Evolutionary conservation across 2,113 vertebrate species (phyloP), one percentile per base, ranked within the genome.

Genomic region (Lasiurus borealis): DNA sequence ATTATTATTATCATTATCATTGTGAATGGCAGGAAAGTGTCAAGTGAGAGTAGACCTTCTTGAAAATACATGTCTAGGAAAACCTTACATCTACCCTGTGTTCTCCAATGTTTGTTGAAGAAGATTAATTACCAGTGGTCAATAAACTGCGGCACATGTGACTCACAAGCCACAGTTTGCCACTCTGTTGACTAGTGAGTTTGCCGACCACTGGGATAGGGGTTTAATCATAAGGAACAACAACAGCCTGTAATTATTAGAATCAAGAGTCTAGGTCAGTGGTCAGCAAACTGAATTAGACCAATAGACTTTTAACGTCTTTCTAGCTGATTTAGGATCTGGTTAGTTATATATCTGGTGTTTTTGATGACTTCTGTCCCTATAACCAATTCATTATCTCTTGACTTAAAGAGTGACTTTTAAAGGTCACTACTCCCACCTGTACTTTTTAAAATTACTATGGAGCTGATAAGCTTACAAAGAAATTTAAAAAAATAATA

Each of bases 311-410:
- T 81, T 46, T 21, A 29, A 40, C 46, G 0, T 81, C 16, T 90
- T 25, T 46, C 14, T 27, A 82, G n/a, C 59, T 97, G 91, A 50
- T 86, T 96, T 88, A 96, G 90, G 86, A 95, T 57, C 85, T 48
- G 46, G 72, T 52, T 96, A 19, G 59, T 62, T 62, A 73, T 83
- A 15, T 80, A 77, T 85, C 21, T 88, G 90, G 72, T 91, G 46
- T 92, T 85, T 54, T 77, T 3, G 6, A 72, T 95, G 29, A 77
- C 88, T 95, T 94, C 57, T 52, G 40, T 91, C 59, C 11, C 25
- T 84, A 4, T 59, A 89, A 88, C 54, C 66, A 88, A 81, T 19
- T 92, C 76, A 96, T 97, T 93, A 87, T 85, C 91, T 94, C 94
- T 72, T 94, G 72, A 97, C 85, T 84, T 95, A 72, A 19, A 76